Percentiles rank a stretch among this genome's conserved stretches.
phyloP scores from a whole-genome alignment of 2,888 invertebrate genomes.

The Nymphalis polychloros region DNA sequence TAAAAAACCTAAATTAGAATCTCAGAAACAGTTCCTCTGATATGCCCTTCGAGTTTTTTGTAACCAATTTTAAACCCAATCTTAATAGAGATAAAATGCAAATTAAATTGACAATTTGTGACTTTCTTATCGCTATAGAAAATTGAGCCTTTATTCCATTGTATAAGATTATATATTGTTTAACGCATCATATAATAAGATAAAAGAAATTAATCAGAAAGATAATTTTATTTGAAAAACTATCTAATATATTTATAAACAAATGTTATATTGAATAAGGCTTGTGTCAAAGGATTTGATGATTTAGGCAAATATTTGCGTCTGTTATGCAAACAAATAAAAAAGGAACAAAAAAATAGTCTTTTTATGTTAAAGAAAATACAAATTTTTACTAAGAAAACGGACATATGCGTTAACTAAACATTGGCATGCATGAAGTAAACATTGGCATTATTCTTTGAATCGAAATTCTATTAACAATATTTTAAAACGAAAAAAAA shows the following conservation, averaged over 20 bases:
- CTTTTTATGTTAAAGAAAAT: too few species aligned
- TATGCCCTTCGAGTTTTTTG: slow-evolving; percentile 30
- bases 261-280: neutral
- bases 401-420: too few species aligned
- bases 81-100: slow-evolving; percentile 39
- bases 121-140: slow-evolving; percentile 17
- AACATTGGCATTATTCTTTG: too few species aligned
- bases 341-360: too few species aligned
- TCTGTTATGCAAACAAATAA: too few species aligned
- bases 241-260: neutral
- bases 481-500: too few species aligned
- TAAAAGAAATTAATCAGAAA: neutral
- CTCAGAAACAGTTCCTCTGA: slow-evolving; percentile 15
- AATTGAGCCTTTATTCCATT: slow-evolving; percentile 16
- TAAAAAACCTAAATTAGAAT: slow-evolving; percentile 55
- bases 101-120: slow-evolving; percentile 34
- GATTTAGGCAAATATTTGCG: too few species aligned
- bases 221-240: neutral
- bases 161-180: slow-evolving; percentile 12
- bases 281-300: neutral
- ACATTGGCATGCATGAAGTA: too few species aligned
- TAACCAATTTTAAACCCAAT: slow-evolving; percentile 41
- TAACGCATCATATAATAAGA: neutral
- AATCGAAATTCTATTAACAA: too few species aligned
- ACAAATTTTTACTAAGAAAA: too few species aligned